These are phyloP conservation scores for Eupithecia exiguata DNA, from an alignment of 2,888 invertebrate genomes.

Conservation along the genomic window DNA sequence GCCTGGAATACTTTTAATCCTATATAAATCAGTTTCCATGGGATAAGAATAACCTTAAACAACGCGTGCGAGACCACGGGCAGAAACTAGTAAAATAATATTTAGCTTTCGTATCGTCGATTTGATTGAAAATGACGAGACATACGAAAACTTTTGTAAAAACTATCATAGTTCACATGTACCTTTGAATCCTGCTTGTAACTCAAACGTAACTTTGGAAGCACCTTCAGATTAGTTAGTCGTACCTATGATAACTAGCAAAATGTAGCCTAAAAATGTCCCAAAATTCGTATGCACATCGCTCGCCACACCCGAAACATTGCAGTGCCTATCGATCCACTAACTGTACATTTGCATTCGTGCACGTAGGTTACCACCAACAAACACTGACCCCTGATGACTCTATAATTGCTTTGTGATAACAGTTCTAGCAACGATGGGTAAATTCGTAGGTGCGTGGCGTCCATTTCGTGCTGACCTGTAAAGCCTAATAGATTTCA, in stretches of 20 bases:
- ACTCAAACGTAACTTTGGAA: background rate
- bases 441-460: constrained; percentile 4
- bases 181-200: background rate
- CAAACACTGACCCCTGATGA: constrained; percentile 51
- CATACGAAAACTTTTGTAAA: background rate
- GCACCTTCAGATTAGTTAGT: background rate
- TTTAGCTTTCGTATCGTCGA: background rate
- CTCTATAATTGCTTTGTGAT: constrained; percentile 37
- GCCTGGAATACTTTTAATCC: too few relatives aligned
- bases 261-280: background rate
- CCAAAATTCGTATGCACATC: constrained; percentile 22
- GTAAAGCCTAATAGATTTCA: constrained; percentile 5
- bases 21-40: too few relatives aligned
- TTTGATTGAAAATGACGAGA: background rate
- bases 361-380: constrained; percentile 69
- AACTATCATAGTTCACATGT: background rate
- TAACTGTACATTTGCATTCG: constrained; percentile 83
- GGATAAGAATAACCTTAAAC: too few relatives aligned
- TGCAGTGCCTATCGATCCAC: constrained; percentile 66
- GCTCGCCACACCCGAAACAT: constrained; percentile 21
- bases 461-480: constrained; percentile 17
- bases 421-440: constrained; percentile 63
- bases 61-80: too few relatives aligned
- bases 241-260: background rate
- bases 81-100: background rate